Base-by-base conservation (phyloP, 2,888 invertebrate species). In the Pyrochroa serraticornis region DNA sequence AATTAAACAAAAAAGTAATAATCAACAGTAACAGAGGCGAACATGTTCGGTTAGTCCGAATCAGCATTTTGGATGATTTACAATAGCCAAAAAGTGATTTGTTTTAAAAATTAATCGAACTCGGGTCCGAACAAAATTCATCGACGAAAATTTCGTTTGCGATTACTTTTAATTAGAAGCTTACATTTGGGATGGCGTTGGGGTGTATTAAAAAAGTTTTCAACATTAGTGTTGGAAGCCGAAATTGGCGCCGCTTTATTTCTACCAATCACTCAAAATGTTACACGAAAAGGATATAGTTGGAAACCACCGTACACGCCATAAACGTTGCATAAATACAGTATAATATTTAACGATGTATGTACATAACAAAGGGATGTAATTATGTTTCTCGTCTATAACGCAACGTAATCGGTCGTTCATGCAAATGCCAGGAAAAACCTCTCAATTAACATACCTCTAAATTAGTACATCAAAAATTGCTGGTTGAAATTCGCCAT, bases 31-130 rank as follows among this genome's bases (percentile, higher is more conserved):
- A 13, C 34, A 6, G 2, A 13, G 2, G 44, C 22, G 22, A 41
- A 41, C 12, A 10, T 7, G 33, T 10, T 45, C 9, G 31, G 30
- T 12, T 34, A 9, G 7, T 31, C 12, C 22, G 44, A 52, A 36
- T 52, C 52, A 52, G 52, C 45, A 44, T 45, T 52, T 51, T 52
- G n/a, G 31, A 13, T 32, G 37, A 39, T 44, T 45, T 45, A 52
- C 13, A n/a, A 38, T 37, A 38, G 32, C 36, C 38, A 36, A 52
- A 52, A 52, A 31, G 37, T 52, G 52, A 52, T 52, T 52, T 52
- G 52, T 52, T 51, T 42, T 38, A 52, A 52, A 52, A 52, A 38
- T 44, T 52, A 52, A 52, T 52, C 44, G 44, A 52, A 52, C 38
- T 31, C 38, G 6, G n/a, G 44, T 32, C 8, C 32, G 10, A 32